A percentile compares a stretch with the other conserved stretches of the same genome.
Conservation (phyloP, 2,113 vertebrate species). For the Phoxinus phoxinus region DNA sequence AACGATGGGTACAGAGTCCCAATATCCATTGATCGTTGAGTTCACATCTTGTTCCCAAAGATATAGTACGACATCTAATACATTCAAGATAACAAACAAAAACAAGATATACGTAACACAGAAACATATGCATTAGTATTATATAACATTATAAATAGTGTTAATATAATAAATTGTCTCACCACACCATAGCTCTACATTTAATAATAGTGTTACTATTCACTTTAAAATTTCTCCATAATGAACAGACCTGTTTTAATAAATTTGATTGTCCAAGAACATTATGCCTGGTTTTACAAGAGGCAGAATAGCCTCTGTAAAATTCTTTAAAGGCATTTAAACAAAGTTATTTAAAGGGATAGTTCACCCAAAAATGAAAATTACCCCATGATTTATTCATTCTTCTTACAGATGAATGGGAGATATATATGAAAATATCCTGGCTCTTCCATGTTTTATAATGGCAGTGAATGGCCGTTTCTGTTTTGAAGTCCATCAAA, state of each 20-base stretch:
- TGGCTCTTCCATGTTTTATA: too few species aligned
- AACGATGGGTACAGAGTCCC: background rate
- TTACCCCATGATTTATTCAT: too few species aligned
- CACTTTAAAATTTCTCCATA: background rate
- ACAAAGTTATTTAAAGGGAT: background rate
- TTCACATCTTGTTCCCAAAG: constrained; percentile 4
- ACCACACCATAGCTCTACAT: background rate
- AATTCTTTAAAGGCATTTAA: background rate
- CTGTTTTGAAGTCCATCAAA: too few species aligned
- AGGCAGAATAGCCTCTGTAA: background rate
- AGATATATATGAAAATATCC: too few species aligned
- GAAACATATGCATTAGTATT: background rate
- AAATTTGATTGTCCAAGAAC: background rate
- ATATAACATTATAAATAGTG: background rate
- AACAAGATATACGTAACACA: background rate
- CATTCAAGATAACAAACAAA: constrained; percentile 15
- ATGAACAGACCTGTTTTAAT: background rate
- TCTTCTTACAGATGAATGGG: too few species aligned
- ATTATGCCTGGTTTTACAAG: background rate
- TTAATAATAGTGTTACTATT: background rate
- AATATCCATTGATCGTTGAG: background rate
- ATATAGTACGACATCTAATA: background rate
- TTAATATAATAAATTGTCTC: background rate
- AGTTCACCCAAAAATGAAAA: too few species aligned
- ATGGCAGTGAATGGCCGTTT: too few species aligned